Percentiles rank a stretch among this genome's conserved stretches.
Evolutionary conservation across 2,113 vertebrate genomes (phyloP).

Genomic region (Tyto alba): DNA sequence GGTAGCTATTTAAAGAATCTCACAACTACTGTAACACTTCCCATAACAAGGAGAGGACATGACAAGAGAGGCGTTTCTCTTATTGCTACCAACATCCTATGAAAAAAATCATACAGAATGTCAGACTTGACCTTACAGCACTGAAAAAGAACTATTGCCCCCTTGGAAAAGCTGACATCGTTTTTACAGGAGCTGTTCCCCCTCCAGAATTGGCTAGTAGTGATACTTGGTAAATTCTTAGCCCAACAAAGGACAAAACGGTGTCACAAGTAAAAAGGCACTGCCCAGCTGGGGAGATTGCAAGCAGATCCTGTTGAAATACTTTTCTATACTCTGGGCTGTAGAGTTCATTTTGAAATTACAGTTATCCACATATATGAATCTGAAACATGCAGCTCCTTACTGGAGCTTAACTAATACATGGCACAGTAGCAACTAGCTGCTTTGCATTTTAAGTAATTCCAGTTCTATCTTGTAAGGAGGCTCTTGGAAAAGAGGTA

Average conservation of each 20-base stretch:
- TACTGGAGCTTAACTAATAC: background rate
- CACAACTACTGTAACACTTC: background rate
- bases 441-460: background rate
- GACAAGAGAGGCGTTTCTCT: background rate
- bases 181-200: background rate
- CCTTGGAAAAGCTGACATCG: background rate
- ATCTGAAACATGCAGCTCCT: background rate
- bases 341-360: background rate
- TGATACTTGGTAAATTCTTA: background rate
- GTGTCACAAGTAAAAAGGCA: background rate
- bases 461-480: background rate
- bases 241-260: background rate
- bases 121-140: background rate
- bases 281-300: background rate
- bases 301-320: background rate
- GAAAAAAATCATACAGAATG: background rate
- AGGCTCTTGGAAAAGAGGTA: background rate
- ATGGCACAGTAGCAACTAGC: background rate
- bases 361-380: background rate
- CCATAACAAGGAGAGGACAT: background rate
- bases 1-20: background rate
- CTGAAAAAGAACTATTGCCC: background rate
- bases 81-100: background rate
- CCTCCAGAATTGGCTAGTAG: background rate
- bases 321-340: background rate